A percentile compares a stretch with the other conserved stretches of the same genome.
Conservation (phyloP, 2,797 vertebrate genomes). For the Trichosurus vulpecula region DNA sequence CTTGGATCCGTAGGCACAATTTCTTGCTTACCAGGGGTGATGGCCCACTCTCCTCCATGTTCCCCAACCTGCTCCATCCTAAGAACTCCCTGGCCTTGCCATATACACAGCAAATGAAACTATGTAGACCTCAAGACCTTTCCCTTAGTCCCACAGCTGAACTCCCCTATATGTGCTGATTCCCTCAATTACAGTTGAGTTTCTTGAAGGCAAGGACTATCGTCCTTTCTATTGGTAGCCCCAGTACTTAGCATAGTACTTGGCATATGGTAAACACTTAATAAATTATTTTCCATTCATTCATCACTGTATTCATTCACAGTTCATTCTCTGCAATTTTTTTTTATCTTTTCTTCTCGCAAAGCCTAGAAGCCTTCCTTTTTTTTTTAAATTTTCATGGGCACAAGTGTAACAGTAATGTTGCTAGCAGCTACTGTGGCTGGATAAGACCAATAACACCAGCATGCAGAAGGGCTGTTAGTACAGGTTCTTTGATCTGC, state of each 20-base stretch:
- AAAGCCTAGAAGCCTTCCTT: too few species aligned
- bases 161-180: neutral
- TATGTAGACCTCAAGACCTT: neutral
- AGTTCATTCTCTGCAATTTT: neutral
- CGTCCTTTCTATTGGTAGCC: neutral
- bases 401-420: too few species aligned
- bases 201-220: neutral
- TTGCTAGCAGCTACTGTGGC: too few species aligned
- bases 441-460: too few species aligned
- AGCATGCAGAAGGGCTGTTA: too few species aligned
- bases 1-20: neutral
- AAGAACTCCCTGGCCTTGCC: too few species aligned
- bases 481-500: too few species aligned
- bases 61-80: neutral
- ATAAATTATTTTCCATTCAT: neutral
- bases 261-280: neutral
- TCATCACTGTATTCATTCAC: neutral
- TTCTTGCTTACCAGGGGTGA: neutral
- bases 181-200: neutral
- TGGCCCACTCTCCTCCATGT: neutral
- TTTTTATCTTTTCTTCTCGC: neutral
- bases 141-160: neutral
- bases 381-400: too few species aligned
- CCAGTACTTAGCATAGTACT: neutral
- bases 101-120: too few species aligned